Percentiles rank a stretch among this genome's conserved stretches.
Evolutionary conservation across 2,888 invertebrate species (phyloP).

Genomic region (Cosmopolites sordidus): DNA sequence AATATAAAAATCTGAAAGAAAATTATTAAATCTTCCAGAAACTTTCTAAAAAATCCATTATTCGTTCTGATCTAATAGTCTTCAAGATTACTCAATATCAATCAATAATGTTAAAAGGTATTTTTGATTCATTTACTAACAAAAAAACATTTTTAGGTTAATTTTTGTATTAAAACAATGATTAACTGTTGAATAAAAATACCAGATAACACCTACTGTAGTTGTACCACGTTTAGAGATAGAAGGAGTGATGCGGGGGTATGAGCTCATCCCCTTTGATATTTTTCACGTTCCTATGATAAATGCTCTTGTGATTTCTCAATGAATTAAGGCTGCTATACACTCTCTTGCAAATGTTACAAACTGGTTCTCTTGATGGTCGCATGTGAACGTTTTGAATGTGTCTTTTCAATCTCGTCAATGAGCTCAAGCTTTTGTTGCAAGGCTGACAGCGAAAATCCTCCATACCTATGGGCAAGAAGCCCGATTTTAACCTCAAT

Average conservation of each 20-base stretch:
- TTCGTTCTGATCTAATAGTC: too few relatives aligned
- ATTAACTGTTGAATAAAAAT: too few relatives aligned
- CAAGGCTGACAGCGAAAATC: conserved; percentile 88
- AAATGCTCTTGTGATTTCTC: conserved; percentile 89
- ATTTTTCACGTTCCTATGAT: conserved; percentile 77
- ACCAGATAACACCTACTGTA: too few relatives aligned
- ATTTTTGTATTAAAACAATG: too few relatives aligned
- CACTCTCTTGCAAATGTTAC: conserved; percentile 88
- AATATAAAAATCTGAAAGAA: too few relatives aligned
- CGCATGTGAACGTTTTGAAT: conserved; percentile 90
- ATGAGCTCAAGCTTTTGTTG: conserved; percentile 84
- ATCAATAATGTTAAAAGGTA: too few relatives aligned
- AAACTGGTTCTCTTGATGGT: conserved; percentile 84
- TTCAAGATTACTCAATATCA: too few relatives aligned
- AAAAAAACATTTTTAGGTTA: too few relatives aligned
- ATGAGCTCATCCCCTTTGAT: conserved; percentile 51
- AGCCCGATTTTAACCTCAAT: conserved; percentile 19
- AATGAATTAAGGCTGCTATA: conserved; percentile 88
- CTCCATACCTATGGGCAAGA: conserved; percentile 60
- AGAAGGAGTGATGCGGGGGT: conserved; percentile 45
- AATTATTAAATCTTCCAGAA: too few relatives aligned
- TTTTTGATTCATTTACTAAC: too few relatives aligned
- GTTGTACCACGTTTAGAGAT: conserved; percentile 22
- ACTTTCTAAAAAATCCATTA: too few relatives aligned
- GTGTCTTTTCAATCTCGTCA: conserved; percentile 84